Base-by-base conservation (phyloP, 2,113 vertebrate genomes). In the Acanthisitta chloris region DNA sequence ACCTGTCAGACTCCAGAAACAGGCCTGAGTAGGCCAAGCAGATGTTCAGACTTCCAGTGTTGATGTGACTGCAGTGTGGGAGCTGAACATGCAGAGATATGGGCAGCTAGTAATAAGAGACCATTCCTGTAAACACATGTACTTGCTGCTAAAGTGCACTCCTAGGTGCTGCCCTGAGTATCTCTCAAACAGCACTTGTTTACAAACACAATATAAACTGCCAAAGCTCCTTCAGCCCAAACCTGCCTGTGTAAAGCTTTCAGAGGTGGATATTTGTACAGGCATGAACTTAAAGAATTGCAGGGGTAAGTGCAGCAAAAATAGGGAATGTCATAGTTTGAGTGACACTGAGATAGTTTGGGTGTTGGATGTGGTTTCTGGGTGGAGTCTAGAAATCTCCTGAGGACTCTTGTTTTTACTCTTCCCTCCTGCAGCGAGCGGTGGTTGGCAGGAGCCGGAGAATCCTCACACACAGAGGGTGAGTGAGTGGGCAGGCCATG, bases 401-500 rank as follows among this genome's bases (percentile, higher is more conserved):
- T 92, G 40, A 88, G 25, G 13, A 72, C 31, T 88, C n/a, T 57
- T 23, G n/a, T 54, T 71, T 57, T 69, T 62, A 81, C 40, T 96
- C 89, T 96, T 97, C 97, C 42, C 42, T 96, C 66, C 59, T 98
- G 58, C 97, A 99, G 99, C 99, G 34, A 99, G 99, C 45, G 99
- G 99, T 86, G 99, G 99, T 86, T 99, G 99, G 99, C 99, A 99
- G 96, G 99, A 99, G 96, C 99, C 99, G 9, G 99, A 99, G 96
- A 99, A 99, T 94, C 98, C 98, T 91, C 97, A 99, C 80, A 98
- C 98, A 8, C 99, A 99, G 92, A 98, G 99, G 98, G 99, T 99
- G 97, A 95, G 98, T 98, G 49, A 84, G n/a, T 19, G 4, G 26
- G 10, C 62, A 9, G 31, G 42, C 48, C 7, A 2, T 26, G 13